Evolutionary conservation across 2,888 invertebrate genomes (phyloP).

Genomic region (Noctua fimbriata): DNA sequence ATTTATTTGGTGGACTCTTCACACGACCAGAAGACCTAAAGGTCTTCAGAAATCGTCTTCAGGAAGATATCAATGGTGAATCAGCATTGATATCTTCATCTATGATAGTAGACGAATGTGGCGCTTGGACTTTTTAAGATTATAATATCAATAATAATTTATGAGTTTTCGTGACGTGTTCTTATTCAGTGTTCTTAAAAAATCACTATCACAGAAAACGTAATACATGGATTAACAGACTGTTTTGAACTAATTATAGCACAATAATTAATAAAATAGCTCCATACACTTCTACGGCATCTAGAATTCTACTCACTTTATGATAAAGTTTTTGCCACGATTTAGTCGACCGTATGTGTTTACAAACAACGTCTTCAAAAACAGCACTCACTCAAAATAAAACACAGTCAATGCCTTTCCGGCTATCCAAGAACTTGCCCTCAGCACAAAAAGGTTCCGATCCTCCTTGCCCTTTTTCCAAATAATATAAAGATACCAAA

Average conservation of each 20-base stretch:
- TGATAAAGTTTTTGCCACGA: background rate
- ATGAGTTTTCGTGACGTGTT: background rate
- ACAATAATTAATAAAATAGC: background rate
- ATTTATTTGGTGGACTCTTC: background rate
- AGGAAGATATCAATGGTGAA: too few species aligned
- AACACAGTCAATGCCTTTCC: slow-evolving; percentile 26
- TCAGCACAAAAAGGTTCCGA: slow-evolving; percentile 19
- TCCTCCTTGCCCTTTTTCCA: slow-evolving; percentile 25
- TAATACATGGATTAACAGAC: background rate
- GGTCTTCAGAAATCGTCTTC: too few species aligned
- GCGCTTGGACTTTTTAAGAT: background rate
- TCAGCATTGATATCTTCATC: background rate
- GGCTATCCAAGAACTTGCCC: slow-evolving; percentile 6
- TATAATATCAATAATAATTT: background rate
- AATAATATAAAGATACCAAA: slow-evolving; percentile 53
- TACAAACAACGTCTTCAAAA: background rate
- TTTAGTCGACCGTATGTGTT: background rate
- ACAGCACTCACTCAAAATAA: background rate
- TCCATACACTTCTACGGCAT: background rate
- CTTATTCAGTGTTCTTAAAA: background rate
- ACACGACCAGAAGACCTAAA: background rate
- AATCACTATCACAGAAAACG: background rate
- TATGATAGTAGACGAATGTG: background rate
- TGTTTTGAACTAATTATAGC: background rate
- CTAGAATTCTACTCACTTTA: background rate